Conservation (phyloP, 1,140 invertebrate genomes). For the Mylabris phalerata region DNA sequence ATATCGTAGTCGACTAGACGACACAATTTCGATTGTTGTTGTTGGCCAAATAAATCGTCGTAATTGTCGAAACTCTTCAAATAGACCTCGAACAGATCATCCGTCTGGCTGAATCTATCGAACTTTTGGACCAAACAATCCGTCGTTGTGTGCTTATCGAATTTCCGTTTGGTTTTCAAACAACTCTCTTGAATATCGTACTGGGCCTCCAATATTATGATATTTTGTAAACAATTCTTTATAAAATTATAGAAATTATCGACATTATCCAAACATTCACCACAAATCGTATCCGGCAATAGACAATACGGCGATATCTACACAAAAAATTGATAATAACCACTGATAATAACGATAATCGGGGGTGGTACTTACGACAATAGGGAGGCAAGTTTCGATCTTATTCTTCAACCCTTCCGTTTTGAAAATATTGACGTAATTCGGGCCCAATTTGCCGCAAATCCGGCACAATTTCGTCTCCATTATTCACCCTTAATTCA, state of each 20-base stretch:
- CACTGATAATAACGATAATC: slow-evolving; percentile 6
- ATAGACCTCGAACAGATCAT: slow-evolving; percentile 26
- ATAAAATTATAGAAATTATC: slow-evolving; percentile 37
- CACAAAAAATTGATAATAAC: neutral
- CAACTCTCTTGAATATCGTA: slow-evolving; percentile 35
- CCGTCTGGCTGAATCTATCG: slow-evolving; percentile 31
- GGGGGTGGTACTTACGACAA: slow-evolving; percentile 28
- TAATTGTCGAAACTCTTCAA: slow-evolving; percentile 7
- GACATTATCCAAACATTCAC: slow-evolving; percentile 32
- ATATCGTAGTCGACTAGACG: slow-evolving; percentile 31
- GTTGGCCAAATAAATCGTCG: neutral
- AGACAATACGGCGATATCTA: slow-evolving; percentile 35
- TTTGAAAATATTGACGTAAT: slow-evolving; percentile 37
- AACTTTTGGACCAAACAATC: slow-evolving; percentile 12
- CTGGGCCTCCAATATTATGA: slow-evolving; percentile 38
- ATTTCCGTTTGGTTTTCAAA: slow-evolving; percentile 32
- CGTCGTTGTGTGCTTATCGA: slow-evolving; percentile 29
- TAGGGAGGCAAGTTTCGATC: slow-evolving; percentile 41
- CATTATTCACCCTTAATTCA: slow-evolving; percentile 21
- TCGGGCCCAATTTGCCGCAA: slow-evolving; percentile 30
- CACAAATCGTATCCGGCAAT: slow-evolving; percentile 38
- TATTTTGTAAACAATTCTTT: slow-evolving; percentile 37
- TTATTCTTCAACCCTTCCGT: slow-evolving; percentile 38
- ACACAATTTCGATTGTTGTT: neutral
- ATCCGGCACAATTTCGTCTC: slow-evolving; percentile 36